Conservation (phyloP, 2,797 vertebrate genomes). For the Amphiprion clarkii region DNA sequence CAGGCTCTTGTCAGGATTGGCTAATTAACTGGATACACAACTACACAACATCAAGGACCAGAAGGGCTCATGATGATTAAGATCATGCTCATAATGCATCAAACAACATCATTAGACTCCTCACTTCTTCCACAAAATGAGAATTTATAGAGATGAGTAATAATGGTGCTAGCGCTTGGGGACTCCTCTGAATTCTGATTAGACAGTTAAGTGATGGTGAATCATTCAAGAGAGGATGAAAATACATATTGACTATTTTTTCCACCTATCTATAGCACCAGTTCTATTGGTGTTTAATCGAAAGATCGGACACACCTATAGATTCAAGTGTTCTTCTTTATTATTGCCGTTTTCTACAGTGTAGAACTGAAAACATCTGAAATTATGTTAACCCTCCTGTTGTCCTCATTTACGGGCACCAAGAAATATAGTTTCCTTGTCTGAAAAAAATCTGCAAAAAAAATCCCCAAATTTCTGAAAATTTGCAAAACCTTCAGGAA, state of each 20-base stretch:
- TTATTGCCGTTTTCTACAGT: no score
- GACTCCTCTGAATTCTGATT: constrained; percentile 12
- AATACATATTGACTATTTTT: not conserved
- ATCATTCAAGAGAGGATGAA: not conserved
- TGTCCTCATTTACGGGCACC: no score
- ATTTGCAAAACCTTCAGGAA: no score
- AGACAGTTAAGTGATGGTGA: not conserved
- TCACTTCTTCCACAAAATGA: not conserved
- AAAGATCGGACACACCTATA: no score
- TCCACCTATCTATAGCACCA: not conserved
- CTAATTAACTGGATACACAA: constrained; percentile 7
- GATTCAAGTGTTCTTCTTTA: no score
- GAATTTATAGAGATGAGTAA: constrained; percentile 5
- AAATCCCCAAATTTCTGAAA: no score
- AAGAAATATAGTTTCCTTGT: no score
- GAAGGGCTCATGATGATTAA: constrained; percentile 6
- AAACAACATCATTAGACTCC: not conserved
- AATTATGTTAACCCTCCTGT: no score
- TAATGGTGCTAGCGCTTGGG: not conserved
- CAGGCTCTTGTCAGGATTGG: not conserved
- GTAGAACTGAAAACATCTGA: no score
- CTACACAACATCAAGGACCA: not conserved
- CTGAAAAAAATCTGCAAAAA: no score
- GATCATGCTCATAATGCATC: not conserved
- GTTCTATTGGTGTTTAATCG: no score